Percentiles rank a stretch among this genome's conserved stretches.
These are phyloP conservation scores for Mesocricetus auratus DNA, from an alignment of 2,113 vertebrate genomes.

Conservation along the genomic window DNA sequence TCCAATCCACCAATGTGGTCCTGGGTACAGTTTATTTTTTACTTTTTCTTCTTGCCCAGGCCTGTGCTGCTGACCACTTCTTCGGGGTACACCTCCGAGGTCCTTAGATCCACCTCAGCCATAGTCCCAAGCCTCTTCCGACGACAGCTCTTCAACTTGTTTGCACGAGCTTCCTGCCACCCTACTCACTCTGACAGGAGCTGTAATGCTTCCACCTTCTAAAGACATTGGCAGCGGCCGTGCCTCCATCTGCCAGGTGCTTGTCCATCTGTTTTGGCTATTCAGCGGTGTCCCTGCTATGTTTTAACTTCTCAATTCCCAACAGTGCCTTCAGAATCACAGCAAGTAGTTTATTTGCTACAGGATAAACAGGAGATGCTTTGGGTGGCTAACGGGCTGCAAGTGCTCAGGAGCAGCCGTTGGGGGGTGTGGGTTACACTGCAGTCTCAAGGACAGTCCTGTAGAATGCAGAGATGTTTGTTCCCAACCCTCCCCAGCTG, in stretches of 20 bases:
- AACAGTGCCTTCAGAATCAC: constrained; percentile 38
- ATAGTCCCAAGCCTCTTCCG: neutral
- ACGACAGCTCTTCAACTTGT: neutral
- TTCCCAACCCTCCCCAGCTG: neutral
- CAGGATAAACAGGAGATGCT: constrained; percentile 42
- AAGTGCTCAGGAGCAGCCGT: neutral
- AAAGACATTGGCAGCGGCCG: neutral
- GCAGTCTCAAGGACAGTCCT: constrained; percentile 18
- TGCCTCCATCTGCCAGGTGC: neutral
- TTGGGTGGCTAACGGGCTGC: neutral
- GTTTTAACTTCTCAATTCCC: neutral
- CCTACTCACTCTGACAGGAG: neutral
- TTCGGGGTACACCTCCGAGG: neutral
- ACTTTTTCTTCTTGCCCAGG: constrained; percentile 20
- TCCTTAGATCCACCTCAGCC: neutral
- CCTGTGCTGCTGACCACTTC: neutral
- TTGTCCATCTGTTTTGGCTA: constrained; percentile 23
- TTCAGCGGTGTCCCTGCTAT: neutral
- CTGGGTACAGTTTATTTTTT: neutral
- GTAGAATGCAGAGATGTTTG: neutral
- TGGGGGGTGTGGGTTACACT: neutral
- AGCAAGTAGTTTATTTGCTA: constrained; percentile 39
- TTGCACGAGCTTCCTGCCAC: neutral
- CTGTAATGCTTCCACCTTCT: neutral
- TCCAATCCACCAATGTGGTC: neutral